These are phyloP conservation scores for Temnothorax ravouxi DNA, from an alignment of 2,888 invertebrate genomes.

Conservation along the genomic window DNA sequence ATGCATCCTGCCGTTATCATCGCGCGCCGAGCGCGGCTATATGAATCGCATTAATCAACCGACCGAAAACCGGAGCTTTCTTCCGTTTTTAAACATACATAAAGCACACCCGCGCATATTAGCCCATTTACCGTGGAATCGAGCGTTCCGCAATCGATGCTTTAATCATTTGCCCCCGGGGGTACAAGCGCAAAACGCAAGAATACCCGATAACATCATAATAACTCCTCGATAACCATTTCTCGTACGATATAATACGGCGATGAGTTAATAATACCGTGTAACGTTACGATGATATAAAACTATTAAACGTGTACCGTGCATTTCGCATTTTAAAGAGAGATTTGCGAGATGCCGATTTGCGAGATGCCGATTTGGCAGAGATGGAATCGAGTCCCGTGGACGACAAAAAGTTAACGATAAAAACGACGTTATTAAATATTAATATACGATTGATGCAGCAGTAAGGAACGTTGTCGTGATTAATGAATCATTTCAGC, in stretches of 20 bases:
- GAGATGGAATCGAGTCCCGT: background rate
- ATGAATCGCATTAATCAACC: conserved; percentile 35
- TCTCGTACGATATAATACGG: conserved; percentile 16
- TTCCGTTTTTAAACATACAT: conserved; percentile 30
- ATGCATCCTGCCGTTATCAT: conserved; percentile 1
- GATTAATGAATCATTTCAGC: conserved; percentile 27
- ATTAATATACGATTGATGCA: background rate
- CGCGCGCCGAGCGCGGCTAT: background rate
- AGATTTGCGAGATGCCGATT: background rate
- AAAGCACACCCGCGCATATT: conserved; percentile 4
- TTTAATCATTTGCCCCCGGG: conserved; percentile 28
- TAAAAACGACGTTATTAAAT: background rate
- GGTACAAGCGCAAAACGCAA: background rate
- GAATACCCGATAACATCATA: conserved; percentile 26
- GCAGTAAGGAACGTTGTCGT: background rate
- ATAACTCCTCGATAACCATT: background rate
- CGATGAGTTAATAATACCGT: background rate
- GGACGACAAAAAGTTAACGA: conserved; percentile 13
- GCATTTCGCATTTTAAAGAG: background rate
- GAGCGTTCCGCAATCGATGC: conserved; percentile 1
- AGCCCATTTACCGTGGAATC: background rate
- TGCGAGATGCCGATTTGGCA: no score
- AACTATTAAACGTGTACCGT: background rate
- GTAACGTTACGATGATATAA: background rate
- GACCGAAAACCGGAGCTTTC: conserved; percentile 15